These are phyloP conservation scores for Amblyornis subalaris DNA, from an alignment of 2,113 vertebrate species.

Conservation along the genomic window DNA sequence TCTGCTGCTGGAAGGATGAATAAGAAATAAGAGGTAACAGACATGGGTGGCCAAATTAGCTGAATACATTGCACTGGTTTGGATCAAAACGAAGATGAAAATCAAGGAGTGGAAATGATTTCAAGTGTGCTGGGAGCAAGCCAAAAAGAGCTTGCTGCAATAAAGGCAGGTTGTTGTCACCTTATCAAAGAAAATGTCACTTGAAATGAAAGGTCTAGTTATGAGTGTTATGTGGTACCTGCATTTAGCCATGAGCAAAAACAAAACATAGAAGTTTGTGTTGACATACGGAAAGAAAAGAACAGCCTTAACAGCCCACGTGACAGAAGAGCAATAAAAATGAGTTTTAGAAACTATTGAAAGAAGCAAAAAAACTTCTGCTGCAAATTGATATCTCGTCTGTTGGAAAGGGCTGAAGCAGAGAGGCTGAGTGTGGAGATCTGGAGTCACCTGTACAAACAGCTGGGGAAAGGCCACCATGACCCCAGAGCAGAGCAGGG, in stretches of 20 bases:
- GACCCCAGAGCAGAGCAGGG: accelerated
- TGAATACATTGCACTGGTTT: background rate
- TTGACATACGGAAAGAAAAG: background rate
- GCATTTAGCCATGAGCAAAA: background rate
- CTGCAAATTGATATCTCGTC: background rate
- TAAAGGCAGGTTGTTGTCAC: background rate
- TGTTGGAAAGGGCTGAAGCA: background rate
- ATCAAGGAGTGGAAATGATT: background rate
- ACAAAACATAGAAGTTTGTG: background rate
- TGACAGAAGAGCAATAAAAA: background rate
- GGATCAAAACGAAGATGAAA: background rate
- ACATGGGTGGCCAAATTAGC: background rate
- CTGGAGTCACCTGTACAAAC: background rate
- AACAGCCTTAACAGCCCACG: background rate
- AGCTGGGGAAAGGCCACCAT: background rate
- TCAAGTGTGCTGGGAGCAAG: background rate
- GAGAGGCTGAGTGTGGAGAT: background rate
- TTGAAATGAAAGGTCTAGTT: background rate
- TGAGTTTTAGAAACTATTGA: background rate
- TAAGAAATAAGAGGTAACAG: background rate
- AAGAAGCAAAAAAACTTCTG: background rate
- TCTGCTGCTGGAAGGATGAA: background rate
- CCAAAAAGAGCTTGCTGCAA: background rate
- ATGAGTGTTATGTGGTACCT: background rate
- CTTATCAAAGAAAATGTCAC: background rate